phyloP scores from a whole-genome alignment of 2,888 invertebrate genomes.

The Polyommatus iphigenia region DNA sequence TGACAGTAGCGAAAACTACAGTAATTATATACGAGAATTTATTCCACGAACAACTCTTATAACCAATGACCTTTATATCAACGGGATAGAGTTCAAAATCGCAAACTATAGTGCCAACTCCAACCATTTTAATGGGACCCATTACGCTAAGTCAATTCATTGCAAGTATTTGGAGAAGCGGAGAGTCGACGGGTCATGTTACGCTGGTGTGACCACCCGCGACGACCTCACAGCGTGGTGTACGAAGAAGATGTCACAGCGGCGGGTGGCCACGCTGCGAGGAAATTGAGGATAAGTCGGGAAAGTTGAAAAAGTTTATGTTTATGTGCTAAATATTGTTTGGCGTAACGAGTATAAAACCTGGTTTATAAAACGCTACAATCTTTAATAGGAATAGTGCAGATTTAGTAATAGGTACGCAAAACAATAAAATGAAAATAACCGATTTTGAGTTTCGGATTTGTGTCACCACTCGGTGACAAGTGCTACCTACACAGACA shows the following conservation, averaged over 20 bases:
- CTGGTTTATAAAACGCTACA: too few species aligned
- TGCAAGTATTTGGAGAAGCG: slow-evolving; percentile 33
- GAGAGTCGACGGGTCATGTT: slow-evolving; percentile 45
- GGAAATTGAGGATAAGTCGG: neutral
- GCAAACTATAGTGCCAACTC: slow-evolving; percentile 13
- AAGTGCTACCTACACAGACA: too few species aligned
- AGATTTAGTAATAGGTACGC: too few species aligned
- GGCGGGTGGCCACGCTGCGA: slow-evolving; percentile 30
- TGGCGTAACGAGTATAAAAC: too few species aligned
- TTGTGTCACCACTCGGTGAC: too few species aligned
- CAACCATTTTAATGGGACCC: slow-evolving; percentile 49
- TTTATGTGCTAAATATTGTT: neutral
- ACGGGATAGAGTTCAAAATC: slow-evolving; percentile 43
- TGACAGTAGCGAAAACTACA: slow-evolving; percentile 54
- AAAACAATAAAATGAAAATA: too few species aligned
- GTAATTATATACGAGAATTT: slow-evolving; percentile 53
- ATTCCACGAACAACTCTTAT: slow-evolving; percentile 48
- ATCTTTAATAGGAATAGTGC: too few species aligned
- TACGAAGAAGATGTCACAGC: slow-evolving; percentile 53
- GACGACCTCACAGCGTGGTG: slow-evolving; percentile 56
- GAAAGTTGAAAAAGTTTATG: neutral
- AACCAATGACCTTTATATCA: slow-evolving; percentile 37
- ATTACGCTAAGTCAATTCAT: slow-evolving; percentile 35
- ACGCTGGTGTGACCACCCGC: slow-evolving; percentile 62
- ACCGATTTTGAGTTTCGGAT: too few species aligned